Base-by-base conservation (phyloP, 2,113 vertebrate genomes). In the Charina bottae region DNA sequence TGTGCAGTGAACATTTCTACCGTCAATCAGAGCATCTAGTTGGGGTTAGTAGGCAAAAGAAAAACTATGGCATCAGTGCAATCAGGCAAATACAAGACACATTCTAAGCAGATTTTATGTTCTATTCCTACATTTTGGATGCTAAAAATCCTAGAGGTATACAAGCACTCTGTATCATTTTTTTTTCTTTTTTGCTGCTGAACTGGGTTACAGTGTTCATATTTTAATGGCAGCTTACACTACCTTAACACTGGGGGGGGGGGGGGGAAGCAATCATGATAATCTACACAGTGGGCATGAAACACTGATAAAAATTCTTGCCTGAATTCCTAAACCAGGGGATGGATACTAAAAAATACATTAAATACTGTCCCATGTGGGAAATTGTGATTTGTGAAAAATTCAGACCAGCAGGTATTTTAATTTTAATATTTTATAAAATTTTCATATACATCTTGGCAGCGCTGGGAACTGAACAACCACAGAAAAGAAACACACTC, bases 341-440 rank as follows among this genome's bases (percentile, higher is more conserved):
- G n/a, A 19, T 58, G 37, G 6, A 85, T 56, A 68, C 33, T 92
- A 85, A 92, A 92, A 46, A 62, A 37, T 58, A 46, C 17, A 89
- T 86, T 85, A 90, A 85, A 86, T 37, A 60, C 26, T 72, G 83
- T 86, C 17, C 53, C 33, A 56, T 42, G 37, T 28, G 72, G 49
- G 33, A 28, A 62, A 37, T 64, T 9, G 21, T 84, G n/a, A 83
- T 89, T 89, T 83, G 42, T 89, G 33, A 83, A 85, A 85, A 89
- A 64, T n/a, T 89, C 42, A 85, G 49, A 62, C 78, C 33, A 54
- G 78, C n/a, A 89, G 78, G 78, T 33, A 87, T 64, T 92, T 92
- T 89, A 83, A 62, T 84, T 88, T 49, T 84, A 62, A 88, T 59
- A 49, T 62, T 60, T 12, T 87, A 87, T 91, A 84, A 84, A 92